Evolutionary conservation across 2,113 vertebrate species (phyloP).

Genomic region (Coreoperca whiteheadi): DNA sequence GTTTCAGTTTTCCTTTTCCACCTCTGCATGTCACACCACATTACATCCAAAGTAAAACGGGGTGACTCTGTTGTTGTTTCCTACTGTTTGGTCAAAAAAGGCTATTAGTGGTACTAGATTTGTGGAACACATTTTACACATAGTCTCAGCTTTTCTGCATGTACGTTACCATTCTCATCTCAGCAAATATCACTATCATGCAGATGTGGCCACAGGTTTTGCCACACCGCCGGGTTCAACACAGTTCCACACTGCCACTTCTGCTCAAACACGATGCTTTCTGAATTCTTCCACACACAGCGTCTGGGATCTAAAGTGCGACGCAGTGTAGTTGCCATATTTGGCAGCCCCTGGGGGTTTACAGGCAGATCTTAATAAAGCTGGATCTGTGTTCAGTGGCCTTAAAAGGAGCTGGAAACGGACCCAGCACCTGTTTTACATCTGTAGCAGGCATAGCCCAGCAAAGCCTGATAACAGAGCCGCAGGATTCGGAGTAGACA

Average conservation of each 20-base stretch:
- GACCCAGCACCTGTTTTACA: conserved; percentile 84
- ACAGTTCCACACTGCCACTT: conserved; percentile 17
- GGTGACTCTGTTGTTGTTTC: too few relatives aligned
- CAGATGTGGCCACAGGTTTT: background rate
- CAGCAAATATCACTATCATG: background rate
- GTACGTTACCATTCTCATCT: background rate
- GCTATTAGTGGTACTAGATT: background rate
- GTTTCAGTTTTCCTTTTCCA: too few relatives aligned
- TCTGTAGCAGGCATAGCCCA: conserved; percentile 63
- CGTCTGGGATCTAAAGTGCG: conserved; percentile 64
- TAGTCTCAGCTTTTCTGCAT: background rate
- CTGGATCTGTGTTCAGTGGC: conserved; percentile 78
- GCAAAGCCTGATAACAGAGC: conserved; percentile 70
- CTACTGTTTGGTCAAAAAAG: background rate
- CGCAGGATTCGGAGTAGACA: conserved; percentile 28
- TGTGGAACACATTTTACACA: background rate
- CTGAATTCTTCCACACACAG: conserved; percentile 66
- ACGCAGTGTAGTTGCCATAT: conserved; percentile 81
- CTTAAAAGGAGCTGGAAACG: conserved; percentile 84
- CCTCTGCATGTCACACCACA: too few relatives aligned
- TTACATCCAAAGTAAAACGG: too few relatives aligned
- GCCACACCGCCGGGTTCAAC: background rate
- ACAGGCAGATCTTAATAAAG: conserved; percentile 83
- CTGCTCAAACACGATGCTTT: conserved; percentile 20
- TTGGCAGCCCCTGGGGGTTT: conserved; percentile 80